Conservation (phyloP, 2,797 vertebrate species). For the Arctocebus calabarensis region DNA sequence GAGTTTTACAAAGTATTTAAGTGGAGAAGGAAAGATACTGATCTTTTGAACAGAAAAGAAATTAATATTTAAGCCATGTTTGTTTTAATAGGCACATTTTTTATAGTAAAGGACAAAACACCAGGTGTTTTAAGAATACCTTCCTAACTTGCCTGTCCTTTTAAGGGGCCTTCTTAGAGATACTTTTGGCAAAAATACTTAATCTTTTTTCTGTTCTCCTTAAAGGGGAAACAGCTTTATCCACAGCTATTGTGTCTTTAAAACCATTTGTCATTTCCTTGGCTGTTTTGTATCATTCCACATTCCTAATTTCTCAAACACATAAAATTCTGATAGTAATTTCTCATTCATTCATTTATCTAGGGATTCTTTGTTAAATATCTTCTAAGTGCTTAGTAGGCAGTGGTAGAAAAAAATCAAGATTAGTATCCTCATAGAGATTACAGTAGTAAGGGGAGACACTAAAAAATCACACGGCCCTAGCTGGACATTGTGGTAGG, state of each 20-base stretch:
- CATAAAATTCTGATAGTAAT: conserved; percentile 9
- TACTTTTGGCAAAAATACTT: conserved; percentile 24
- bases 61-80: not conserved
- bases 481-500: too few species aligned
- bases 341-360: not conserved
- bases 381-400: conserved; percentile 25
- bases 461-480: not conserved
- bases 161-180: not conserved
- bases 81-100: not conserved
- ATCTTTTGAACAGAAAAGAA: not conserved
- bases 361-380: not conserved
- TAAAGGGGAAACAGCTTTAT: not conserved
- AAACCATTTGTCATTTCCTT: conserved; percentile 28
- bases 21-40: not conserved
- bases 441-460: not conserved
- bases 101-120: not conserved
- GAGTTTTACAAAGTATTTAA: not conserved
- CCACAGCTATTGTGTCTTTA: not conserved
- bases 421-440: not conserved
- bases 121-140: not conserved
- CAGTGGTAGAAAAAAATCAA: not conserved
- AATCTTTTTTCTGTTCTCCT: not conserved
- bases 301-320: not conserved
- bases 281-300: not conserved
- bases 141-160: not conserved